Percentiles rank a stretch among this genome's conserved stretches.
phyloP scores from a whole-genome alignment of 1,140 invertebrate genomes.

The Drosophila parvula region DNA sequence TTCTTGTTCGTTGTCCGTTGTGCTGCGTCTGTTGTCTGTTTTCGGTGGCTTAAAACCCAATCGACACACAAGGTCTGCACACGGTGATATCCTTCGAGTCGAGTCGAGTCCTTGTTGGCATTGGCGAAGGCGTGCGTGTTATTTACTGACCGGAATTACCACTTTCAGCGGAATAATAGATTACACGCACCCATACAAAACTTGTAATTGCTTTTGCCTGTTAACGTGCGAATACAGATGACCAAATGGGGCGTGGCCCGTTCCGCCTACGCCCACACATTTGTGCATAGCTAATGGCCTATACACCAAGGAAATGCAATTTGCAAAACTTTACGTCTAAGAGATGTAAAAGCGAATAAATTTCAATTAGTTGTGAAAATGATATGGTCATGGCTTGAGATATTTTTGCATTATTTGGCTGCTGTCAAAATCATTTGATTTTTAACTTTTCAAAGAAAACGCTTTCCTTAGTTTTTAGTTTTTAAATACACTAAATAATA shows the following conservation, averaged over 20 bases:
- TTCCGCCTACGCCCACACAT: conserved; percentile 20
- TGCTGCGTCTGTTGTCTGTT: conserved; percentile 26
- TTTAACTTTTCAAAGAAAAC: no score
- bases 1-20: conserved; percentile 51
- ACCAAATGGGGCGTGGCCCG: conserved; percentile 36
- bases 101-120: conserved; percentile 48
- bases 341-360: conserved; percentile 23
- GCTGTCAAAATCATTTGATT: neutral
- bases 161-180: conserved; percentile 81
- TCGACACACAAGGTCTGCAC: conserved; percentile 47
- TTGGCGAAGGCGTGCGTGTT: conserved; percentile 65
- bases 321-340: conserved; percentile 24
- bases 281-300: conserved; percentile 68
- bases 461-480: no score
- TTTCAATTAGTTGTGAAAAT: conserved; percentile 18
- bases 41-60: conserved; percentile 73
- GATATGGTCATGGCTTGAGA: neutral
- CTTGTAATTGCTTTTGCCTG: conserved; percentile 47
- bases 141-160: conserved; percentile 82
- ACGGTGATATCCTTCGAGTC: conserved; percentile 17
- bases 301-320: conserved; percentile 37
- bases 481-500: no score
- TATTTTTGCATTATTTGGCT: neutral
- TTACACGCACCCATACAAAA: conserved; percentile 57
- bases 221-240: conserved; percentile 39